phyloP scores from a whole-genome alignment of 2,797 vertebrate genomes.

The Channallabes apus region DNA sequence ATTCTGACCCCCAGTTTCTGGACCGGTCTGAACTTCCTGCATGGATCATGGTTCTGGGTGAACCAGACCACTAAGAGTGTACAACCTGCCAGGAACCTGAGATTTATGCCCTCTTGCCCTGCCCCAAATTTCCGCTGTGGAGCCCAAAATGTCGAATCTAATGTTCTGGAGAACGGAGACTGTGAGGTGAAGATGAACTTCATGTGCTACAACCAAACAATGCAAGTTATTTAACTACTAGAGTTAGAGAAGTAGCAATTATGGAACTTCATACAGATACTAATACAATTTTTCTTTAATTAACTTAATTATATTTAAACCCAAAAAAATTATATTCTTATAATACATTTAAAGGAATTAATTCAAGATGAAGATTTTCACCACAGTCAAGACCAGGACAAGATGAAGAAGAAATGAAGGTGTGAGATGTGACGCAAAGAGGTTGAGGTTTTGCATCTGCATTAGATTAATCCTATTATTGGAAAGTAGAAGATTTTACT shows the following conservation, averaged over 20 bases:
- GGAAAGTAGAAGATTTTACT: neutral
- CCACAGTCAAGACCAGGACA: neutral
- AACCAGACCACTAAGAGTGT: accelerated
- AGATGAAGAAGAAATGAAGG: neutral
- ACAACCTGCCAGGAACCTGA: neutral
- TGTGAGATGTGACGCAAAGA: neutral
- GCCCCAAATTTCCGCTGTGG: neutral
- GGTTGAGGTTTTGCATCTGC: neutral
- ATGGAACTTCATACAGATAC: neutral
- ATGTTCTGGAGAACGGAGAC: neutral
- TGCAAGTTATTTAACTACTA: neutral
- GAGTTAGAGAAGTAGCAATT: neutral
- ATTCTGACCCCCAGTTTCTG: neutral
- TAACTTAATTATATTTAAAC: too few relatives aligned
- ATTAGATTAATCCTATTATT: neutral
- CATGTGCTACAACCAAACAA: neutral
- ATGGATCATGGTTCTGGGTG: constrained; percentile 11
- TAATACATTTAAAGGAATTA: neutral
- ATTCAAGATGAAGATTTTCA: neutral
- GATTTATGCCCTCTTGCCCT: neutral
- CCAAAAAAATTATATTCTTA: neutral
- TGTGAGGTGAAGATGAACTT: constrained; percentile 14
- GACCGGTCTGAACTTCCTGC: constrained; percentile 3
- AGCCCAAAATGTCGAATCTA: neutral
- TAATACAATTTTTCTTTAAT: neutral